Evolutionary conservation across 2,113 vertebrate species (phyloP).

Genomic region (Candoia aspera): DNA sequence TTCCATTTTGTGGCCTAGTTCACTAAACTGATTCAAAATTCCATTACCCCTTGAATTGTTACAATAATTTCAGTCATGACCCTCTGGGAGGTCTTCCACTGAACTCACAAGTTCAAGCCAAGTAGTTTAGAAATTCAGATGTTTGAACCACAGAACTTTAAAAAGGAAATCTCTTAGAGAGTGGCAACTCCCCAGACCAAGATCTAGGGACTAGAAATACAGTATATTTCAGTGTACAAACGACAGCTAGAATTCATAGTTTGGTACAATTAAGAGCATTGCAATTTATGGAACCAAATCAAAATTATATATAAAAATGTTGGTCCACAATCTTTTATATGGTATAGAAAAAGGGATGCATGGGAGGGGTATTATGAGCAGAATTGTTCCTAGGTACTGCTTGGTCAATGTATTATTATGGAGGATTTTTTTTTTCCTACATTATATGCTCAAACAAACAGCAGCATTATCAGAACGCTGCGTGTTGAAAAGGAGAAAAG

Average conservation of each 20-base stretch:
- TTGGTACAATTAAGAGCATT: not conserved
- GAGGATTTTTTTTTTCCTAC: not conserved
- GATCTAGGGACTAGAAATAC: not conserved
- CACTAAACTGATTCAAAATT: conserved; percentile 70
- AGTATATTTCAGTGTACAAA: not conserved
- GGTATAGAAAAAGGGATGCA: not conserved
- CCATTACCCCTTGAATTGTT: conserved; percentile 27
- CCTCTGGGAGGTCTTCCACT: conserved; percentile 30
- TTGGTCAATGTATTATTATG: not conserved
- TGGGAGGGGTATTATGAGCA: not conserved
- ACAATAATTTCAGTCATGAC: conserved; percentile 28
- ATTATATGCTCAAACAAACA: not conserved
- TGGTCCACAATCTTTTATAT: not conserved
- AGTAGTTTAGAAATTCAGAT: conserved; percentile 6
- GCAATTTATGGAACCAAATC: not conserved
- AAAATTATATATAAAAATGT: not conserved
- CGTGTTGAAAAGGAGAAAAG: not conserved
- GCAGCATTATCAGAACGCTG: conserved; percentile 16
- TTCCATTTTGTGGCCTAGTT: conserved; percentile 68
- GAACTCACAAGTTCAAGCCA: conserved; percentile 17
- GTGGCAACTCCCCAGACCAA: too few species aligned
- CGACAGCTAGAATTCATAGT: not conserved
- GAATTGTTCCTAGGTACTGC: not conserved
- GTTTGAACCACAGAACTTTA: not conserved
- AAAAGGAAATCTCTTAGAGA: not conserved